Percentiles rank a stretch among this genome's conserved stretches.
Conservation (phyloP, 2,113 vertebrate species). For the Acrocephalus arundinaceus region DNA sequence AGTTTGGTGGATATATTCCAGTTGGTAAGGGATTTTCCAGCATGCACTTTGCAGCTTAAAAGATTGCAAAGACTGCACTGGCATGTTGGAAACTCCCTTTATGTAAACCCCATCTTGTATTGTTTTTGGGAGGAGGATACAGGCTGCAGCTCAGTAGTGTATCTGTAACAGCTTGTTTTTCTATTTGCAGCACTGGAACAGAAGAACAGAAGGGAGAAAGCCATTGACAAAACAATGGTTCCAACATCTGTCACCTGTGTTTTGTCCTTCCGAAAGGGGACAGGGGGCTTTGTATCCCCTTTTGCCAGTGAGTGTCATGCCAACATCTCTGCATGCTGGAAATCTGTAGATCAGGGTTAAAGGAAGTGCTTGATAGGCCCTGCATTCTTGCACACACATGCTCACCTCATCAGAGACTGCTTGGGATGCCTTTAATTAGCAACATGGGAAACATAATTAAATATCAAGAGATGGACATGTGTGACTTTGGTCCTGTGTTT, state of each 20-base stretch:
- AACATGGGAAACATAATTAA: slow-evolving; percentile 40
- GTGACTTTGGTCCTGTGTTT: background rate
- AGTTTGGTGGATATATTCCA: background rate
- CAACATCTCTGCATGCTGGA: background rate
- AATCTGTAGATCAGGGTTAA: background rate
- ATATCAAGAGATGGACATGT: background rate
- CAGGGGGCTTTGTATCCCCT: background rate
- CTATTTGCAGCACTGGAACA: slow-evolving; percentile 18
- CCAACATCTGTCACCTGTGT: background rate
- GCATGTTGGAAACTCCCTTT: background rate
- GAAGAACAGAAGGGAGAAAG: slow-evolving; percentile 14
- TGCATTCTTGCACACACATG: background rate
- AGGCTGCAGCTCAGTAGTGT: background rate
- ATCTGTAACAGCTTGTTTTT: background rate
- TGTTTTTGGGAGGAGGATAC: background rate
- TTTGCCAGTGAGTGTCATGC: background rate
- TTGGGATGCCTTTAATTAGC: slow-evolving; percentile 5
- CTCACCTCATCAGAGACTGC: slow-evolving; percentile 17
- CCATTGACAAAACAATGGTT: background rate
- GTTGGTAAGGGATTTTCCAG: background rate
- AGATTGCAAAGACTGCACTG: background rate
- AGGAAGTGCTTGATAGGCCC: background rate
- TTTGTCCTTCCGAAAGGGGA: background rate
- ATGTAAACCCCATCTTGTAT: background rate
- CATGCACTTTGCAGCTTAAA: background rate